Base-by-base conservation (phyloP, 2,888 invertebrate species). In the Pachliopta kotzebuea region DNA sequence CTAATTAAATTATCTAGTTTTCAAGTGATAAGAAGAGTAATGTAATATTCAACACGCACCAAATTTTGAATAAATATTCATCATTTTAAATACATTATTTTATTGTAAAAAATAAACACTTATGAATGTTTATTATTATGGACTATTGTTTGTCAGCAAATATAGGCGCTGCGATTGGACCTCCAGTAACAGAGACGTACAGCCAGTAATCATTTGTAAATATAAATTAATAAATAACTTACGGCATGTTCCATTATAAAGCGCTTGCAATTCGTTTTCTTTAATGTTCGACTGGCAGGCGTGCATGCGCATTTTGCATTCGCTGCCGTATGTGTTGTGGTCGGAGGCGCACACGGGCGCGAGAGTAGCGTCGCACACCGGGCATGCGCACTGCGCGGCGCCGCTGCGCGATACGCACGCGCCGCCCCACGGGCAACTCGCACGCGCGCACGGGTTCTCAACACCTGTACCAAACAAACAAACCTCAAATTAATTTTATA, bases 291-390 rank as follows among this genome's bases (percentile, higher is more conserved):
- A 92, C 69, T 95, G 94, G 83, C 98, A 98, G 0, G 96, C 96
- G 75, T 96, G 95, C 86, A 95, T 94, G 55, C 95, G 92, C 85
- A 97, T 93, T 75, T 95, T 94, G 82, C 98, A 98, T 77, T 96
- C 96, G 79, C 96, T 97, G 65, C 95, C 93, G 77, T 96, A 96
- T 0, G 96, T 96, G 84, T 95, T 95, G 70, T 95, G 95, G 78
- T 96, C 96, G 65, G 95, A 94, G 20, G 95, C 96, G 75, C 96
- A 96, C 45, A 96, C 88, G 37, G 97, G 94, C 54, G 96, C 95
- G 61, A 96, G 94, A 42, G 94, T 93, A 65, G 95, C 95, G 71
- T 96, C 95, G 80, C 97, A 98, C 0, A 93, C 89, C 0, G 95
- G 94, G 76, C 96, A 96, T 21, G 94, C 93, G 81, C 96, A 96